A percentile compares a stretch with the other conserved stretches of the same genome.
phyloP scores from a whole-genome alignment of 2,113 vertebrate genomes.

The Peromyscus leucopus region DNA sequence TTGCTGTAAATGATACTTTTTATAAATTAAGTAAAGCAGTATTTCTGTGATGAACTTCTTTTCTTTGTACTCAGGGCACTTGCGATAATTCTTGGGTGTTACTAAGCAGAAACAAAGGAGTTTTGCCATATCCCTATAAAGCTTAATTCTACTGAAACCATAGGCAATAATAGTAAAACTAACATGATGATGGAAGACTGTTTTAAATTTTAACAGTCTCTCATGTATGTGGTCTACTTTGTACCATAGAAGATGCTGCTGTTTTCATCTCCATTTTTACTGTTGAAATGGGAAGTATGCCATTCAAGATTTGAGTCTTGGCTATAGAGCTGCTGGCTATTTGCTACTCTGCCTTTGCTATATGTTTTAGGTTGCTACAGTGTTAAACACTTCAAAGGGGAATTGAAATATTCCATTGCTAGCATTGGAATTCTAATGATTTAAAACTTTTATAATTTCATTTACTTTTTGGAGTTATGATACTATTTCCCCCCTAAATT shows the following conservation, averaged over 20 bases:
- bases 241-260: background rate
- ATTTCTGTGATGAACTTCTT: background rate
- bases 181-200: background rate
- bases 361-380: too few relatives aligned
- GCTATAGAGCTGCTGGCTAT: too few relatives aligned
- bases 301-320: too few relatives aligned
- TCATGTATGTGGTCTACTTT: background rate
- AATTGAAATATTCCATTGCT: too few relatives aligned
- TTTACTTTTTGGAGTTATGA: too few relatives aligned
- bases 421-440: too few relatives aligned
- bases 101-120: background rate
- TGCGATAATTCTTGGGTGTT: background rate
- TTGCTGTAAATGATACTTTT: background rate
- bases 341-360: too few relatives aligned
- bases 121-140: background rate
- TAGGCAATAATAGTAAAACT: background rate
- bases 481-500: too few relatives aligned
- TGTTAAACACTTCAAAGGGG: too few relatives aligned
- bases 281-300: too few relatives aligned
- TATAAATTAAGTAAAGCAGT: background rate
- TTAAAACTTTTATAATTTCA: too few relatives aligned
- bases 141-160: background rate
- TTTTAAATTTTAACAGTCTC: background rate
- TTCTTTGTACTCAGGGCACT: background rate
- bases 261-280: background rate